Percentiles rank a stretch among this genome's conserved stretches.
phyloP scores from a whole-genome alignment of 2,113 vertebrate species.

The Actenoides lindsayi region DNA sequence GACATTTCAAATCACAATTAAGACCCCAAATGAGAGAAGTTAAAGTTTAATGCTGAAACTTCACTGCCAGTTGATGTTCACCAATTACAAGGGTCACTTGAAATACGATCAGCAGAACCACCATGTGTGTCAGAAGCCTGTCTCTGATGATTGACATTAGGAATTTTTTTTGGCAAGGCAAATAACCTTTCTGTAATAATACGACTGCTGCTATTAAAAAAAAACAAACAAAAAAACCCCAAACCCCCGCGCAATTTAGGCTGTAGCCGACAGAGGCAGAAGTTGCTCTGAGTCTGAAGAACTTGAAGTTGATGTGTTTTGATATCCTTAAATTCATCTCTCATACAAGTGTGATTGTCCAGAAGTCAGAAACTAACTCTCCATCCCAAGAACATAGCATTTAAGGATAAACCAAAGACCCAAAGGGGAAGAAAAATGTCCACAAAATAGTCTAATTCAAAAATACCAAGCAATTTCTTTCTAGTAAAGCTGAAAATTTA shows the following conservation, averaged over 20 bases:
- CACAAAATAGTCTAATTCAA: background rate
- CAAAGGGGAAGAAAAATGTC: background rate
- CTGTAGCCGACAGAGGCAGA: background rate
- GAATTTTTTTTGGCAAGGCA: background rate
- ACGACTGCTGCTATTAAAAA: background rate
- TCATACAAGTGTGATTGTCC: background rate
- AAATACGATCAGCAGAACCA: background rate
- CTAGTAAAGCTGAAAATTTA: background rate
- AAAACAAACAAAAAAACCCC: background rate
- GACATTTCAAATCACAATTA: constrained; percentile 40
- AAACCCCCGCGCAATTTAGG: background rate
- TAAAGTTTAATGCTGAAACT: constrained; percentile 25
- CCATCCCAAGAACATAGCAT: background rate
- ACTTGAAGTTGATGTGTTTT: background rate
- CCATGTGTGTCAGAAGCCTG: background rate
- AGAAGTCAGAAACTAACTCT: background rate
- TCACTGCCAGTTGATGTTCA: background rate
- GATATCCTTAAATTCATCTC: background rate
- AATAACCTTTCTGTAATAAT: background rate
- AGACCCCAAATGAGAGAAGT: constrained; percentile 31
- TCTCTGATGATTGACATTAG: background rate
- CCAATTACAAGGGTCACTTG: constrained; percentile 28
- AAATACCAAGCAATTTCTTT: background rate
- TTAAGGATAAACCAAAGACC: background rate
- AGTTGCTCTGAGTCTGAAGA: background rate